Base-by-base conservation (phyloP, 2,888 invertebrate genomes). In the Dasysyrphus albostriatus region DNA sequence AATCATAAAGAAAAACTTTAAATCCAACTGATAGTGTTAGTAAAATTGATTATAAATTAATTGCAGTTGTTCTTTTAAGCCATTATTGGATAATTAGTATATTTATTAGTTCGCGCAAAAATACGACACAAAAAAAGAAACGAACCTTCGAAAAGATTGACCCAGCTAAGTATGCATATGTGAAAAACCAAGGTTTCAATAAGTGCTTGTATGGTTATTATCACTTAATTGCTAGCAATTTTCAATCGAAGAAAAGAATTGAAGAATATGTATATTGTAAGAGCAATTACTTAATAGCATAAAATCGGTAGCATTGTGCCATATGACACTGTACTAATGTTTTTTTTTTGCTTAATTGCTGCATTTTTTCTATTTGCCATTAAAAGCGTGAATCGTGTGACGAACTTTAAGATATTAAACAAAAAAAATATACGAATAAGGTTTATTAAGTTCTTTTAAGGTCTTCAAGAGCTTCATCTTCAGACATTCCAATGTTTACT, bases 41-140 rank as follows among this genome's bases (percentile, higher is more conserved):
- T 16, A 73, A 73, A 77, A 70, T 82, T 77, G 72, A 83, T 77
- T 77, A 83, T 16, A 77, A 83, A 67, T 72, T 77, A 83, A 77
- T 83, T 78, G 73, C 73, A 73, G 10, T 42, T 12, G 61, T 54
- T 49, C 34, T 42, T 63, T n/a, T 42, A 3, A 61, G 24, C 9
- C 49, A 42, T 76, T 29, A 56, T 12, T 12, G 14, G 29, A 19
- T 69, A 69, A 75, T 75, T 24, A 51, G 44, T 32, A 5, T 14
- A 5, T 14, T 29, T 63, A 16, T 63, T 32, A 63, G 63, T 12
- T 32, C 16, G 61, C 39, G 39, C 61, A 54, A 51, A 32, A 12
- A 56, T 47, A 39, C 8, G 69, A 44, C 24, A 47, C 4, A 63
- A 12, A n/a, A 49, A 49, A 42, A 24, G 37, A 49, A 42, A 16